Percentiles rank a stretch among this genome's conserved stretches.
These are phyloP conservation scores for Conomelus anceps DNA, from an alignment of 2,888 invertebrate species.

Conservation along the genomic window DNA sequence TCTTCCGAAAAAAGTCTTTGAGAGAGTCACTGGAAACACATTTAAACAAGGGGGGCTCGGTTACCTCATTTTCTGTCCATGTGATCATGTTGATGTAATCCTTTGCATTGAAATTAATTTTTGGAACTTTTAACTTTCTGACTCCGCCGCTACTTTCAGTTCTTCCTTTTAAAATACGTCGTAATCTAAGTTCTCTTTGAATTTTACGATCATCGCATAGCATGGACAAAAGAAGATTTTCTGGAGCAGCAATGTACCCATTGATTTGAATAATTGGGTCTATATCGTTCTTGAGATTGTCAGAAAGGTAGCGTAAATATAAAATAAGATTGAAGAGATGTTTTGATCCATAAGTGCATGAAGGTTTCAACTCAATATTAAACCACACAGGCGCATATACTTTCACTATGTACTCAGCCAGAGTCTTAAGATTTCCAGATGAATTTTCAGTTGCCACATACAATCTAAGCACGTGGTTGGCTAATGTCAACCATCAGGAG, in stretches of 20 bases:
- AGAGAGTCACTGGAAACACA: no score
- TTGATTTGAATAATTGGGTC: constrained; percentile 11
- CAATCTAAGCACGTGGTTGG: constrained; percentile 2
- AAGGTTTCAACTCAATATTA: neutral
- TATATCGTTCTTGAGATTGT: constrained; percentile 2
- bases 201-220: constrained; percentile 6
- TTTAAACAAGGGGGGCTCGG: neutral
- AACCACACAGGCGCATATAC: constrained; percentile 18
- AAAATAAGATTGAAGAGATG: neutral
- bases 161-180: constrained; percentile 4
- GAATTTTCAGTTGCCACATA: constrained; percentile 7
- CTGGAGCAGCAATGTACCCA: constrained; percentile 14
- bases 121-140: neutral
- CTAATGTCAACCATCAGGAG: constrained; percentile 10
- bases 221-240: constrained; percentile 14
- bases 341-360: neutral
- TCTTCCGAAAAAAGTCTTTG: no score
- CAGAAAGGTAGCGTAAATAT: neutral
- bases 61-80: neutral
- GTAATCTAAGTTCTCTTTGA: neutral
- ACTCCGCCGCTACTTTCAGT: constrained; percentile 16
- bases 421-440: neutral
- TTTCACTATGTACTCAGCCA: constrained; percentile 14
- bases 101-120: neutral
- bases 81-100: neutral